Evolutionary conservation across 1,140 invertebrate species (phyloP), one percentile per base, ranked within the genome.

Genomic region (Hycleus cichorii): DNA sequence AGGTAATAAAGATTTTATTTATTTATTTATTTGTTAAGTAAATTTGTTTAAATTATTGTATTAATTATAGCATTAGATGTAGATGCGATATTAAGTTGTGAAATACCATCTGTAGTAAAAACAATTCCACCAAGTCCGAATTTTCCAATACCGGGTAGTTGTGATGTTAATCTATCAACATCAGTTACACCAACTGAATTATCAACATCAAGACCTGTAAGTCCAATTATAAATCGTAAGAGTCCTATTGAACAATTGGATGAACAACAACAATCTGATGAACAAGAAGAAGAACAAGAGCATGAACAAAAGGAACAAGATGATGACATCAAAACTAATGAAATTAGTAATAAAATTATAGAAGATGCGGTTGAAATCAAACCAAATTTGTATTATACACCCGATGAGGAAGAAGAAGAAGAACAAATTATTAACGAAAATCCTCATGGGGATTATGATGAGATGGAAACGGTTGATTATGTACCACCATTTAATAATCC

Each of bases 401-500:
- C 72, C 0, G 71, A 74, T 40, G 71, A 72, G 47, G 69, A 53
- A 66, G 32, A 32, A 32, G 32, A 58, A 10, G n/a, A 25, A 25
- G 62, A 64, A 40, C 38, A 25, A 8, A 50, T 26, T 39, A 42
- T 32, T 26, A 39, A 43, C 11, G 46, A 56, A 18, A 59, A 65
- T 27, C 39, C 55, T 18, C 26, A 32, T 52, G 59, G 47, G 46
- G 53, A 46, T 39, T 64, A 57, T 50, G 56, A 55, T 11, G 60
- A 60, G 24, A 40, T 59, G 27, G 62, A 61, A 39, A 60, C 47
- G 8, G 55, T 67, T 12, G 69, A 57, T 51, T 74, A 72, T 57
- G 72, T 74, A 26, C 72, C 73, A 10, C 71, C 73, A 7, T 74
- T 74, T 59, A 72, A 74, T 59, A 74, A 74, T 62, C 73, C 73